Conservation (phyloP, 35 echinoderm and acorn worm genomes). For the Antedon bifida region DNA sequence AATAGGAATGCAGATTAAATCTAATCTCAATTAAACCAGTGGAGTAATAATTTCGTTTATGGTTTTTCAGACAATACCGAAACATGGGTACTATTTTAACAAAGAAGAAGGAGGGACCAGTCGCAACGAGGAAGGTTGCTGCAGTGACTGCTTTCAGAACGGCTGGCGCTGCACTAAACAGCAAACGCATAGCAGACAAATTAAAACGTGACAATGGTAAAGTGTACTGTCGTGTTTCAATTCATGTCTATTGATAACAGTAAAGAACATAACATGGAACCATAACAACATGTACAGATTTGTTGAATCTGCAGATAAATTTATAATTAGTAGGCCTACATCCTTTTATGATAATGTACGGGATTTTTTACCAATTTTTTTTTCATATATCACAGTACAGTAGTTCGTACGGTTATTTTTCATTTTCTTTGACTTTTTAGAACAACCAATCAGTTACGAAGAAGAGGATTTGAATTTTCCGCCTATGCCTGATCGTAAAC, state of each 20-base stretch:
- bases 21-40: too few species aligned
- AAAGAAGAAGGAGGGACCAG: slow-evolving; percentile 33
- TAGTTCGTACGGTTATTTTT: too few species aligned
- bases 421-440: too few species aligned
- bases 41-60: too few species aligned
- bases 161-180: slow-evolving; percentile 21
- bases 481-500: not conserved
- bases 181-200: slow-evolving; percentile 11
- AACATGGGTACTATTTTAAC: slow-evolving; percentile 62
- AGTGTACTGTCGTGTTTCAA: not conserved
- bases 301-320: not conserved
- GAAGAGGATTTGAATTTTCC: not conserved
- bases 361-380: too few species aligned
- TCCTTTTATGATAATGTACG: too few species aligned
- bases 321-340: too few species aligned
- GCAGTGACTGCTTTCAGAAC: slow-evolving; percentile 48
- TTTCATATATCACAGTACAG: too few species aligned
- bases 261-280: not conserved
- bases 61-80: not conserved
- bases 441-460: not conserved
- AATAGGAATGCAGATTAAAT: too few species aligned
- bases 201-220: not conserved
- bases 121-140: slow-evolving; percentile 44
- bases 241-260: too few species aligned
- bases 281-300: not conserved